These are phyloP conservation scores for Cerastoderma edule DNA, from an alignment of 2,888 invertebrate species.

Conservation along the genomic window DNA sequence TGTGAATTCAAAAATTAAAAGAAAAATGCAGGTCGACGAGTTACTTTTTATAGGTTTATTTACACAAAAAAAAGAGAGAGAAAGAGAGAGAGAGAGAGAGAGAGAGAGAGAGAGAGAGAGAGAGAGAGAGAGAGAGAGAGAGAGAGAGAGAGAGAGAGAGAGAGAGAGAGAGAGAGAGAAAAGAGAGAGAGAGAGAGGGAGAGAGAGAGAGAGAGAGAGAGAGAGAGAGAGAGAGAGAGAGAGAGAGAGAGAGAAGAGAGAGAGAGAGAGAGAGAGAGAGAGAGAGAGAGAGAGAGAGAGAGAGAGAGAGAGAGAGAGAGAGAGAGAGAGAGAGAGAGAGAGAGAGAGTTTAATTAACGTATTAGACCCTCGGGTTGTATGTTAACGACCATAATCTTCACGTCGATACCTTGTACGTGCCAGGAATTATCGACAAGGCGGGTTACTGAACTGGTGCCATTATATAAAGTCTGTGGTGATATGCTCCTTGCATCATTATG, in stretches of 20 bases:
- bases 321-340: background rate
- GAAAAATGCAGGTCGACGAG: too few species aligned
- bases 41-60: too few species aligned
- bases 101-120: background rate
- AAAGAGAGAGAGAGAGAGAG: background rate
- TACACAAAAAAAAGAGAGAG: slow-evolving; percentile 1
- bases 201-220: background rate
- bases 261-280: background rate
- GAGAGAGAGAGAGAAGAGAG: background rate
- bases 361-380: too few species aligned
- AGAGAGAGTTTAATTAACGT: too few species aligned
- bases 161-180: background rate
- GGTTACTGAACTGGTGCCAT: too few species aligned
- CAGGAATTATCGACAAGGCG: too few species aligned
- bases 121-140: background rate
- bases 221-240: background rate
- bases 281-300: background rate
- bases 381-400: too few species aligned
- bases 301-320: background rate
- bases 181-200: background rate
- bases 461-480: too few species aligned
- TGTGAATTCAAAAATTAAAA: too few species aligned
- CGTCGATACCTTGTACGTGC: too few species aligned
- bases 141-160: background rate
- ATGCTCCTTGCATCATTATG: too few species aligned